These are phyloP conservation scores for Malacoctenus gilli DNA, from an alignment of 2,797 vertebrate genomes.

Conservation along the genomic window DNA sequence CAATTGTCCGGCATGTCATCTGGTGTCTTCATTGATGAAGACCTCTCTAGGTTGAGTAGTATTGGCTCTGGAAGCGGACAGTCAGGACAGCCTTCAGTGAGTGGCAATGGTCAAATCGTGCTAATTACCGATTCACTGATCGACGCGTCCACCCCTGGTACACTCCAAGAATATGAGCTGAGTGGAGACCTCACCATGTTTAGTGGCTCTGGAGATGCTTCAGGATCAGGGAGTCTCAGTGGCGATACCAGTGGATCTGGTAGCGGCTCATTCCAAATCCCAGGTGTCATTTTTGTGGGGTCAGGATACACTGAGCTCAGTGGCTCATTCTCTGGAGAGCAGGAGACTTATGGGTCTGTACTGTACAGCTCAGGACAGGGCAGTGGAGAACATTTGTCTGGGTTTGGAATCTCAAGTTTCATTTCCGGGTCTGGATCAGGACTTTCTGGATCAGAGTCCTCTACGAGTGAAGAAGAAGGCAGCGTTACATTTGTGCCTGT, in stretches of 20 bases:
- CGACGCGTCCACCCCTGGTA: constrained; percentile 38
- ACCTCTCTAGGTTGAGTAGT: constrained; percentile 82
- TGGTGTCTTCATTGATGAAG: constrained; percentile 60
- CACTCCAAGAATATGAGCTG: constrained; percentile 58
- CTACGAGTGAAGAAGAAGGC: constrained; percentile 67
- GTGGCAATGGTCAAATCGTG: constrained; percentile 64
- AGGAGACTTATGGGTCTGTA: constrained; percentile 84
- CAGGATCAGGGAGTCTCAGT: constrained; percentile 64
- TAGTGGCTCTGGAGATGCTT: constrained; percentile 71
- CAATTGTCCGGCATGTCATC: constrained; percentile 63
- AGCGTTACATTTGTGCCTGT: constrained; percentile 78
- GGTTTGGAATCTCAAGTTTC: constrained; percentile 64
- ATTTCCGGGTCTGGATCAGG: constrained; percentile 80
- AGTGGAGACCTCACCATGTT: constrained; percentile 42
- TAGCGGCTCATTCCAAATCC: constrained; percentile 62
- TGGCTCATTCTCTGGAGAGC: constrained; percentile 68
- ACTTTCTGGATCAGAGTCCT: constrained; percentile 61
- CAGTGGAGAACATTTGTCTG: constrained; percentile 77
- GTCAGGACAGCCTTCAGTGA: constrained; percentile 67
- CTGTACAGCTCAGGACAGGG: constrained; percentile 81
- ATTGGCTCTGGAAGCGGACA: constrained; percentile 64
- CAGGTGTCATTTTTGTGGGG: constrained; percentile 51
- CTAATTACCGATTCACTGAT: constrained; percentile 59
- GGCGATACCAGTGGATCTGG: constrained; percentile 77
- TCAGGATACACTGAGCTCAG: constrained; percentile 82